These are phyloP conservation scores for Phodopus roborovskii DNA, from an alignment of 2,113 vertebrate genomes.

Conservation along the genomic window DNA sequence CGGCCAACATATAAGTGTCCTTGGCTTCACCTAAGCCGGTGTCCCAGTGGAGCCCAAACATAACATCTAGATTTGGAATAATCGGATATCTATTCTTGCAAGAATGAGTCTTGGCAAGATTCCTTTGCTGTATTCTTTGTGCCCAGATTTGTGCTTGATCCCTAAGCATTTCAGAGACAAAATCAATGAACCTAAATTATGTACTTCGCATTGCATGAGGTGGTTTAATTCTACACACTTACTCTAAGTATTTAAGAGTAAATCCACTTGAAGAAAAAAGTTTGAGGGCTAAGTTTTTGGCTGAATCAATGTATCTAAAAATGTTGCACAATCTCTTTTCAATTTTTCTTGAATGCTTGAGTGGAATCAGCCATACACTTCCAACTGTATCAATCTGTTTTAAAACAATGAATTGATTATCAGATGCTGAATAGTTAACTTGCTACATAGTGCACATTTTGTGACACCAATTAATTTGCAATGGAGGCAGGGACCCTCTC, in stretches of 20 bases:
- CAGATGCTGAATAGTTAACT: conserved; percentile 68
- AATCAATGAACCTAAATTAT: not conserved
- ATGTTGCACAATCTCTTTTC: not conserved
- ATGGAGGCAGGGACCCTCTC: conserved; percentile 70
- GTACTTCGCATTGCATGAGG: not conserved
- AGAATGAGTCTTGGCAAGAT: not conserved
- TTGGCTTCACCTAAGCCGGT: not conserved
- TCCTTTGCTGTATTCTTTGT: not conserved
- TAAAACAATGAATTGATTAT: conserved; percentile 67
- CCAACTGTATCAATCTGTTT: conserved; percentile 23
- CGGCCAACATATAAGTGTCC: not conserved
- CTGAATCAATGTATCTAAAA: not conserved
- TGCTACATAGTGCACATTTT: conserved; percentile 67
- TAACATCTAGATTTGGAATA: not conserved
- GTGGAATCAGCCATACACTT: not conserved
- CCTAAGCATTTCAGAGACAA: not conserved
- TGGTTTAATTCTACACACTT: not conserved
- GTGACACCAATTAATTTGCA: conserved; percentile 80
- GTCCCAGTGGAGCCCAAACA: not conserved
- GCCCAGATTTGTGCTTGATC: not conserved
- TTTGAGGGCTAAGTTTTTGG: conserved; percentile 40
- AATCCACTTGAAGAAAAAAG: not conserved
- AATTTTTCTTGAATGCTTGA: conserved; percentile 22
- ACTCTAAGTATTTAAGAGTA: conserved; percentile 14
- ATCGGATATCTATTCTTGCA: not conserved